Conservation (phyloP, 2,888 invertebrate species). For the Hirtodrosophila trivittata region DNA sequence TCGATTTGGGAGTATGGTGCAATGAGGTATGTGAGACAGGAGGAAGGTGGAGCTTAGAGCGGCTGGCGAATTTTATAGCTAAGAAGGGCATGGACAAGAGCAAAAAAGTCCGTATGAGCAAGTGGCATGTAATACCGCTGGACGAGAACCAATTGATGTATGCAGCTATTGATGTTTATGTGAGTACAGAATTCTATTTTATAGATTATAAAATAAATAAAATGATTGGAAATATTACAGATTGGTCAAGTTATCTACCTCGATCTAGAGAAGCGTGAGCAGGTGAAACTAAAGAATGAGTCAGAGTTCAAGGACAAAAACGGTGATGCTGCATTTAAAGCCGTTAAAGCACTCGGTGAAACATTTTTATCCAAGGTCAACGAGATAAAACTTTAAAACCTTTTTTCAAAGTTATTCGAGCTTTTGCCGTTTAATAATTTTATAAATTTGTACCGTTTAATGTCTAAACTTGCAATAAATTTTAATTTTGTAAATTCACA, state of each 20-base stretch:
- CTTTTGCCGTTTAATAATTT: no score
- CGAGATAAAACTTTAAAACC: conserved; percentile 47
- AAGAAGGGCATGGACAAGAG: conserved; percentile 85
- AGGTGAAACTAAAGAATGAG: conserved; percentile 69
- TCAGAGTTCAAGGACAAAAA: conserved; percentile 73
- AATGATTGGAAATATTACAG: conserved; percentile 48
- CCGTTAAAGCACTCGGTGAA: conserved; percentile 78
- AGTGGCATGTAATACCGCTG: conserved; percentile 86
- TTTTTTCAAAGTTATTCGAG: no score
- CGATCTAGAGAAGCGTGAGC: conserved; percentile 75
- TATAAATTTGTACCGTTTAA: no score
- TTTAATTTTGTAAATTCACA: conserved; percentile 71
- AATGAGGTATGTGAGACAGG: conserved; percentile 85
- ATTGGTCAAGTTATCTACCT: conserved; percentile 83
- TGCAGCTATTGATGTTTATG: conserved; percentile 88
- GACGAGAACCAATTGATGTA: conserved; percentile 85
- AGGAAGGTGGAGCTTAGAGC: conserved; percentile 87
- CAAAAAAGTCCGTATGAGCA: conserved; percentile 86
- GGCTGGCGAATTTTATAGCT: conserved; percentile 85
- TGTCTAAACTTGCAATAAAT: conserved; percentile 68
- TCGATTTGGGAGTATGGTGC: conserved; percentile 86
- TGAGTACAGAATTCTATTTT: conserved; percentile 79
- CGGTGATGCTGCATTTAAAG: conserved; percentile 80
- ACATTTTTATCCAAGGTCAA: conserved; percentile 69
- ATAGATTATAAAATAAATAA: background rate